Percentiles rank a stretch among this genome's conserved stretches.
phyloP scores from a whole-genome alignment of 1,140 invertebrate genomes.

The Spodoptera frugiperda region DNA sequence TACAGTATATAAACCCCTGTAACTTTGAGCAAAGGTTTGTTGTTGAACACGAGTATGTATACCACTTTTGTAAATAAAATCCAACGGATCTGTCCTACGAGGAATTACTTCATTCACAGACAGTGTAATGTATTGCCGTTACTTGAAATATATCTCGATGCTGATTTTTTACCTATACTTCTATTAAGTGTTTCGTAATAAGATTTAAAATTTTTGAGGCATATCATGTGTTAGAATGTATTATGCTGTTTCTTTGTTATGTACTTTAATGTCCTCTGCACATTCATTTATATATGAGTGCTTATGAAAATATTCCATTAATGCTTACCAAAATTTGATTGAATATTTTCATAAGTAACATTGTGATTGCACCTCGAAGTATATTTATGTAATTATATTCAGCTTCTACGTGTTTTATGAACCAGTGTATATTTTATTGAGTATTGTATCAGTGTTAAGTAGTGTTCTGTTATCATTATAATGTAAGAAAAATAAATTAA shows the following conservation, averaged over 20 bases:
- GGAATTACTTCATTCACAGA: slow-evolving; percentile 25
- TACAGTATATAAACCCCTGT: slow-evolving; percentile 6
- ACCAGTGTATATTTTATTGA: no score
- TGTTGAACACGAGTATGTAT: slow-evolving; percentile 19
- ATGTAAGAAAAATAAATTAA: no score
- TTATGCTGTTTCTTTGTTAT: neutral
- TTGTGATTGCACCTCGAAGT: no score
- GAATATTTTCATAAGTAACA: no score
- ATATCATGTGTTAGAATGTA: neutral
- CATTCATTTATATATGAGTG: neutral
- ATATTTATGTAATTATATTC: no score
- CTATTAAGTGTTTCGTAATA: slow-evolving; percentile 16
- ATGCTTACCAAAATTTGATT: no score
- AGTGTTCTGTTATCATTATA: no score
- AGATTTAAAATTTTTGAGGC: slow-evolving; percentile 6
- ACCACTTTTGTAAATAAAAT: slow-evolving; percentile 33
- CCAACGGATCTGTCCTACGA: neutral
- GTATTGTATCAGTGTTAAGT: no score
- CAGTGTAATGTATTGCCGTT: slow-evolving; percentile 41
- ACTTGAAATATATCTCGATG: neutral
- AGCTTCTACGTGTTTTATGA: no score
- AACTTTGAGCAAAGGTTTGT: slow-evolving; percentile 25
- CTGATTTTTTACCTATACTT: neutral
- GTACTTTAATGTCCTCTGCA: no score
- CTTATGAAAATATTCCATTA: neutral